Evolutionary conservation across 2,113 vertebrate genomes (phyloP).

Genomic region (Cygnus buccinator): DNA sequence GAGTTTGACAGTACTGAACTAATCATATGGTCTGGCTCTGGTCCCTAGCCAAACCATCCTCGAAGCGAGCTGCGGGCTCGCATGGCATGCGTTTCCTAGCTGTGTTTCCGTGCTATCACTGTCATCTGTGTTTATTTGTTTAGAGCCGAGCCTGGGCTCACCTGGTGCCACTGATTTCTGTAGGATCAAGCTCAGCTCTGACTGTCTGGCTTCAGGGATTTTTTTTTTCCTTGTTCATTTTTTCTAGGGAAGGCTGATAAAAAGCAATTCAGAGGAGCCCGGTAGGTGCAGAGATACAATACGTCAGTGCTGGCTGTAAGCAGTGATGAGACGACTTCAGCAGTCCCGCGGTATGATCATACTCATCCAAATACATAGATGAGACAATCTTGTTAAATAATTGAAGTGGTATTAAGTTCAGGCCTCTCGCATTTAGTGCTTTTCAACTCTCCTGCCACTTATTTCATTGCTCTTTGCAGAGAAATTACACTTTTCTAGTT

Average conservation of each 20-base stretch:
- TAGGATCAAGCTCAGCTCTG: neutral
- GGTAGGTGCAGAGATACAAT: neutral
- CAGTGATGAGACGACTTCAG: neutral
- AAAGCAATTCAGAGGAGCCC: neutral
- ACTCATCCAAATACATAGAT: neutral
- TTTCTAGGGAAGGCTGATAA: neutral
- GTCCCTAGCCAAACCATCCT: neutral
- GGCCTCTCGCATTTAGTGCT: slow-evolving; percentile 12
- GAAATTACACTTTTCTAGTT: neutral
- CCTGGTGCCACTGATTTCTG: neutral
- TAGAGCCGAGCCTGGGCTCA: neutral
- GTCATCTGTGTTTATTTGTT: neutral
- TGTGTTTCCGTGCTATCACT: rapidly evolving
- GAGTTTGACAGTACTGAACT: neutral
- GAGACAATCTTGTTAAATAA: slow-evolving; percentile 27
- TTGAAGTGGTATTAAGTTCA: slow-evolving; percentile 19
- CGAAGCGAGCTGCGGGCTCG: rapidly evolving
- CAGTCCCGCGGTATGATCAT: neutral
- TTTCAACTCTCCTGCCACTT: slow-evolving; percentile 29
- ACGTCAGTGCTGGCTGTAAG: neutral
- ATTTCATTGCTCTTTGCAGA: slow-evolving; percentile 1
- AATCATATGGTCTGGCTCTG: neutral
- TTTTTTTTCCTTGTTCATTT: neutral
- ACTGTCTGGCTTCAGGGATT: neutral
- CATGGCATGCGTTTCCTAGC: rapidly evolving